These are phyloP conservation scores for Cryptops parisi DNA, from an alignment of 2,888 invertebrate genomes.

Conservation along the genomic window DNA sequence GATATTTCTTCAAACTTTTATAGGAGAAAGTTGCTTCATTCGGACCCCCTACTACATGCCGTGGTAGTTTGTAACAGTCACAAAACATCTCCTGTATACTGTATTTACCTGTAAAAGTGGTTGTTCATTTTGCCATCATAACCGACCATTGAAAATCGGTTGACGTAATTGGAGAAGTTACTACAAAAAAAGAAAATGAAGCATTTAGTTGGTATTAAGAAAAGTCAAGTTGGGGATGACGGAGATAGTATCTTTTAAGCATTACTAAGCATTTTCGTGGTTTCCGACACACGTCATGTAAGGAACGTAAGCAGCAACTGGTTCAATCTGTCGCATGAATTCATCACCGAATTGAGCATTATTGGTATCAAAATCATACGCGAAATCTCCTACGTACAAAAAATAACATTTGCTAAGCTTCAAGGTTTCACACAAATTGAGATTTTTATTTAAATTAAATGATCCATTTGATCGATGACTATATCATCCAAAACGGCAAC, in stretches of 20 bases:
- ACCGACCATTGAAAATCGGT: slow-evolving; percentile 36
- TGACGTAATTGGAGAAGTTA: slow-evolving; percentile 39
- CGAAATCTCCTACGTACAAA: slow-evolving; percentile 65
- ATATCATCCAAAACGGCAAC: too few relatives aligned
- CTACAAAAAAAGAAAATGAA: slow-evolving; percentile 23
- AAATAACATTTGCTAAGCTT: too few relatives aligned
- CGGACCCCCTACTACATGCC: too few relatives aligned
- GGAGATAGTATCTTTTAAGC: slow-evolving; percentile 26
- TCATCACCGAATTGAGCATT: slow-evolving; percentile 72
- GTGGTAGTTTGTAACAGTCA: too few relatives aligned
- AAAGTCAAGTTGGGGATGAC: neutral
- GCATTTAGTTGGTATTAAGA: neutral
- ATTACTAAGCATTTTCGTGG: slow-evolving; percentile 33
- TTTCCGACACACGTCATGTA: slow-evolving; percentile 45
- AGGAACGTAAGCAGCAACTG: slow-evolving; percentile 74
- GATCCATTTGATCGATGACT: too few relatives aligned
- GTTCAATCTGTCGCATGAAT: slow-evolving; percentile 84
- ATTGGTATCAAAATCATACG: slow-evolving; percentile 76
- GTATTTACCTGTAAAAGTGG: slow-evolving; percentile 26
- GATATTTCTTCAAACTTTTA: too few relatives aligned
- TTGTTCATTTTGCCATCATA: slow-evolving; percentile 19
- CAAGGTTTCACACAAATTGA: too few relatives aligned
- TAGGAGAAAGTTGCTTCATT: too few relatives aligned
- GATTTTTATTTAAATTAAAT: too few relatives aligned
- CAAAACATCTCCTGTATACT: too few relatives aligned